phyloP scores from a whole-genome alignment of 2,888 invertebrate species.

The Masnerella sp. region DNA sequence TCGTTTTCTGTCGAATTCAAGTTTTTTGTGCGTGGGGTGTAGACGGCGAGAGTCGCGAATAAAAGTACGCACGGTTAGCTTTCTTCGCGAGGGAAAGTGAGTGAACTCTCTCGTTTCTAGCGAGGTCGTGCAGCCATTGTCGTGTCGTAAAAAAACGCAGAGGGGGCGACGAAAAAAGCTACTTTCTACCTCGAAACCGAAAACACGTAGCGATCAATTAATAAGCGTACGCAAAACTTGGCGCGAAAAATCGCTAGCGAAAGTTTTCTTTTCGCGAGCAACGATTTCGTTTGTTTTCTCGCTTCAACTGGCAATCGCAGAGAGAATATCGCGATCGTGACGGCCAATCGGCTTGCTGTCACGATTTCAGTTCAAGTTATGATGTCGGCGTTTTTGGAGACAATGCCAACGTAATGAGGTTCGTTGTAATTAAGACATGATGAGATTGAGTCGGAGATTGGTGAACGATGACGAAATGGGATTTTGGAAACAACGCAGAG shows the following conservation, averaged over 20 bases:
- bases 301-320: no score
- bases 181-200: slow-evolving; percentile 29
- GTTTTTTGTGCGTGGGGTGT: slow-evolving; percentile 12
- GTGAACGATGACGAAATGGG: no score
- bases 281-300: slow-evolving; percentile 35
- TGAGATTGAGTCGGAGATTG: no score
- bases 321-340: no score
- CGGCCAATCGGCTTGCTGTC: no score
- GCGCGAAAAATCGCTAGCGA: slow-evolving; percentile 28
- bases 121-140: slow-evolving; percentile 45
- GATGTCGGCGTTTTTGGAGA: no score
- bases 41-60: slow-evolving; percentile 34
- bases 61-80: slow-evolving; percentile 48
- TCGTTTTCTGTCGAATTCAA: not conserved
- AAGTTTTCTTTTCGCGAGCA: slow-evolving; percentile 29
- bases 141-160: slow-evolving; percentile 21
- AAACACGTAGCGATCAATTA: slow-evolving; percentile 23
- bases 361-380: no score
- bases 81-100: slow-evolving; percentile 67
- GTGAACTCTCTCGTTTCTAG: slow-evolving; percentile 63
- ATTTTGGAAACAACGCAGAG: no score
- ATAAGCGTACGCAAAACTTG: slow-evolving; percentile 13
- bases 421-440: no score
- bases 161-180: slow-evolving; percentile 11
- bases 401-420: no score